These are phyloP conservation scores for Cygnus buccinator DNA, from an alignment of 2,113 vertebrate species.

Conservation along the genomic window DNA sequence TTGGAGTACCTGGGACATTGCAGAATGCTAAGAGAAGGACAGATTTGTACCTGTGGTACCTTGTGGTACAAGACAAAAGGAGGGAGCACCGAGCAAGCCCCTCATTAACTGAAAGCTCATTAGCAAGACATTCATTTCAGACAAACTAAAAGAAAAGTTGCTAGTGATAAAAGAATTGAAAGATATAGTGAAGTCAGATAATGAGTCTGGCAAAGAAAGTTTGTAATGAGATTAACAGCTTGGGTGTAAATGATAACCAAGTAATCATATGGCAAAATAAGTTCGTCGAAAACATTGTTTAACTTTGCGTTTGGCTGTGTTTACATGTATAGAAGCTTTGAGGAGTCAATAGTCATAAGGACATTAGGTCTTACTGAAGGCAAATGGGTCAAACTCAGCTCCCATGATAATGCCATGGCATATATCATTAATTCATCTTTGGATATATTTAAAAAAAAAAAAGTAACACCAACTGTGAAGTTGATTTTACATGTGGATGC, in stretches of 20 bases:
- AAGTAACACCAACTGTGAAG: accelerated
- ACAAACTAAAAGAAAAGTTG: background rate
- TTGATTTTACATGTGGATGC: background rate
- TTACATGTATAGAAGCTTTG: background rate
- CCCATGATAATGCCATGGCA: background rate
- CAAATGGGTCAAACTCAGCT: background rate
- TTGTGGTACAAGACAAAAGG: background rate
- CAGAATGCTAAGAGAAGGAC: background rate
- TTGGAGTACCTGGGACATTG: background rate
- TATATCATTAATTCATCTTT: background rate
- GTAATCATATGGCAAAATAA: background rate
- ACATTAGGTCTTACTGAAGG: background rate
- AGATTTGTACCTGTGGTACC: background rate
- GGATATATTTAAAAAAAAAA: background rate
- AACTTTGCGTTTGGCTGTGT: background rate
- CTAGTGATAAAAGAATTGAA: background rate
- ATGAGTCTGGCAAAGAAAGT: background rate
- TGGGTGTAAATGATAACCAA: background rate
- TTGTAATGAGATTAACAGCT: background rate
- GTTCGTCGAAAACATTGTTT: background rate
- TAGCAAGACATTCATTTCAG: background rate
- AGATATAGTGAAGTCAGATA: background rate
- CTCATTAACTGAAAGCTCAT: background rate
- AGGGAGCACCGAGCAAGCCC: background rate
- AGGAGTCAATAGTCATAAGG: background rate